Evolutionary conservation across 2,888 invertebrate species (phyloP).

Genomic region (Drosophila cyrtoloma): DNA sequence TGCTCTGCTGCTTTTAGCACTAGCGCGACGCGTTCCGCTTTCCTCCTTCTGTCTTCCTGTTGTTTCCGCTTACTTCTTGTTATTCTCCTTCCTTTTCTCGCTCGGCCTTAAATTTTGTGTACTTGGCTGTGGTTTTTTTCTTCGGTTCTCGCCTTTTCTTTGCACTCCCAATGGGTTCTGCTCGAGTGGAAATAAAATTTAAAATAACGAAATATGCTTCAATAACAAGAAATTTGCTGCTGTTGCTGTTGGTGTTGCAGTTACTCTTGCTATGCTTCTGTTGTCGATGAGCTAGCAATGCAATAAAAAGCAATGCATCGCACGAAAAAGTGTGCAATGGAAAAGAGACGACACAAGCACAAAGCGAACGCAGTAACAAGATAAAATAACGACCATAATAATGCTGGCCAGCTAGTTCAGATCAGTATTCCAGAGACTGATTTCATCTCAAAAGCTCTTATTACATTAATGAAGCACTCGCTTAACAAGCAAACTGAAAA

Average conservation of each 20-base stretch:
- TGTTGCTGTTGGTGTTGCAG: constrained; percentile 15
- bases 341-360: constrained; percentile 16
- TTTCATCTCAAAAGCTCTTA: constrained; percentile 21
- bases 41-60: constrained; percentile 4
- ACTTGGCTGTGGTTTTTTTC: constrained; percentile 2
- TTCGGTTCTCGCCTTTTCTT: constrained; percentile 32
- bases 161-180: constrained; percentile 52
- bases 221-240: constrained; percentile 36
- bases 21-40: constrained; percentile 34
- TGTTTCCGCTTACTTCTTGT: constrained; percentile 11
- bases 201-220: constrained; percentile 65
- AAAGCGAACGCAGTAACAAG: constrained; percentile 30
- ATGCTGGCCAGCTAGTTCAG: constrained; percentile 23
- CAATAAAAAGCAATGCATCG: constrained; percentile 61
- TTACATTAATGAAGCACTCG: background rate
- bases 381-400: constrained; percentile 62
- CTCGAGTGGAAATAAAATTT: constrained; percentile 68
- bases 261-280: constrained; percentile 16
- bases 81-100: background rate
- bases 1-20: constrained; percentile 50
- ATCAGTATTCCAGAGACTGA: constrained; percentile 13
- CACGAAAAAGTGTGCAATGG: constrained; percentile 47
- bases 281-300: constrained; percentile 36
- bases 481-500: background rate
- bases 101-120: background rate